Base-by-base conservation (phyloP, 92 coral and sea anemone species). In the Phenganax marumi region DNA sequence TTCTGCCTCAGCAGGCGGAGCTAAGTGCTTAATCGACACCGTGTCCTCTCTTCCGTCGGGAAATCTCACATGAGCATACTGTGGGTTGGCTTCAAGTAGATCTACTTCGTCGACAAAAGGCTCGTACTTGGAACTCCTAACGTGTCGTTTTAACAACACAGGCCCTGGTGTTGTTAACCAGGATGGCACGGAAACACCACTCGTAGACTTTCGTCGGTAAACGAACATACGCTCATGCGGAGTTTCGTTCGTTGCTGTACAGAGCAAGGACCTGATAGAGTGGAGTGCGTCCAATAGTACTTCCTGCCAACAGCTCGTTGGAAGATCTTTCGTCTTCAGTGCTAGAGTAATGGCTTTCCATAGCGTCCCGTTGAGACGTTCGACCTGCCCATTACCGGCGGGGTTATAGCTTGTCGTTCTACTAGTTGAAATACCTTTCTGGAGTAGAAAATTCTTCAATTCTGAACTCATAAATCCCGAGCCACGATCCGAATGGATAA, bases 191-290 rank as follows among this genome's bases (percentile, higher is more conserved):
- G 90, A 90, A 53, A 66, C 8, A 8, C 90, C 90, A 75, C 86
- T 48, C 11, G 87, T 84, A 0, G 90, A 87, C 58, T 84, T 52
- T 8, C 83, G 61, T 65, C 81, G 55, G 24, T 87, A 87, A 54
- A 75, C 76, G 64, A 81, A 52, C 77, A 88, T 85, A 43, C 84
- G 86, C 19, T 90, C 85, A 54, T 90, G 87, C 10, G 93, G 90
- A 10, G 85, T 90, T 33, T 76, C 88, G 50, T 87, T 87, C 8
- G 93, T 90, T 43, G 89, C 89, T n/a, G 90, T 88, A 50, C 90
- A 85, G 56, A 91, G 58, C 5, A 91, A 85, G 13, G 90, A 88
- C 11, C 86, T 74, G 61, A 57, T 24, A 8, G 86, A 88, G 50
- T 80, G 90, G 26, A 83, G 76, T 19, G 68, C 91, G 80, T 84